phyloP scores from a whole-genome alignment of 2,113 vertebrate genomes.

The Falco punctatus region DNA sequence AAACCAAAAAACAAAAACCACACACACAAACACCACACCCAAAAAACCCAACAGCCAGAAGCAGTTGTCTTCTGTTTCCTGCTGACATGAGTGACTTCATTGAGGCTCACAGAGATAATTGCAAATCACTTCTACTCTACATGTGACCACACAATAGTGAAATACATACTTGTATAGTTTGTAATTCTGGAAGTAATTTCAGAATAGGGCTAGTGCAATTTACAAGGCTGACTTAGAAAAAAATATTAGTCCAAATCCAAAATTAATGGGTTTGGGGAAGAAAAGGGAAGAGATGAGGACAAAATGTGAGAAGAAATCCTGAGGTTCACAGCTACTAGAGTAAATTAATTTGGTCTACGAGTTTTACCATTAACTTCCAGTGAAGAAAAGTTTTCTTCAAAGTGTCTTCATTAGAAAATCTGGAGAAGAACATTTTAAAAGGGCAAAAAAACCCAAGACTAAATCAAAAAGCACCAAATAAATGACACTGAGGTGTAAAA shows the following conservation, averaged over 20 bases:
- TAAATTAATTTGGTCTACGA: not conserved
- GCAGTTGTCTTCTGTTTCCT: not conserved
- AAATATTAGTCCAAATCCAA: not conserved
- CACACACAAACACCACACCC: too few species aligned
- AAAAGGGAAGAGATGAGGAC: not conserved
- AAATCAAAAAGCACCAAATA: not conserved
- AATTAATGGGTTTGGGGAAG: not conserved
- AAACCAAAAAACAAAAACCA: not conserved
- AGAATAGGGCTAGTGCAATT: not conserved
- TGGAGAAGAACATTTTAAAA: not conserved
- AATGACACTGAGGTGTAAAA: not conserved
- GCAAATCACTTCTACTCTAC: not conserved
- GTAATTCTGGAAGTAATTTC: not conserved
- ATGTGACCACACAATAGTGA: not conserved
- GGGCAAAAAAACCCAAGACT: not conserved
- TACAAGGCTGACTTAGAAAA: not conserved
- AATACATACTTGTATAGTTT: not conserved
- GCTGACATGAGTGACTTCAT: not conserved
- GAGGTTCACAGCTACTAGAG: not conserved
- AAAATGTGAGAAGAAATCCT: not conserved
- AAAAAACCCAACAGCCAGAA: not conserved
- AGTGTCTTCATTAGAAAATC: not conserved
- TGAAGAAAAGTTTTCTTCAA: not conserved
- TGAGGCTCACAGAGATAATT: not conserved
- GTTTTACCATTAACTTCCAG: not conserved